Evolutionary conservation across 2,797 vertebrate genomes (phyloP), one percentile per base, ranked within the genome.

Genomic region (Melanotaenia pygmaea): DNA sequence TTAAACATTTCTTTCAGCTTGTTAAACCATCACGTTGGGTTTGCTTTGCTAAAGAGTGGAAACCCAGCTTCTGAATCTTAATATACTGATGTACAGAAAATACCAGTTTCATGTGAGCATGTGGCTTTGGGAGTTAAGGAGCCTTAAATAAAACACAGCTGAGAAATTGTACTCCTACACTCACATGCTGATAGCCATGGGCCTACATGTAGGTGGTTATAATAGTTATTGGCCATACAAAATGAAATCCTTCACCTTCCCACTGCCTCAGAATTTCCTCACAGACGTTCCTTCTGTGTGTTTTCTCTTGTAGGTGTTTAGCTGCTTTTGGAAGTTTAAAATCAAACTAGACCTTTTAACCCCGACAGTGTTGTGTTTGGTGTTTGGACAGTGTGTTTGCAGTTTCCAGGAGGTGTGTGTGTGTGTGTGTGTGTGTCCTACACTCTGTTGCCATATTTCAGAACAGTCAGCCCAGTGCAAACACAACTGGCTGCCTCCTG

Each of bases 401-500:
- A 69, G 73, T 73, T 72, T 82, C 54, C 70, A 63, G 43, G 72
- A 75, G 54, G 34, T 13, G 16, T 22, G 12, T 59, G 20, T 47
- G 13, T 60, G 40, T 64, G 53, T 71, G 76, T 45, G 28, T 28
- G 43, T 20, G 76, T 77, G 60, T 76, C 68, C 70, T 73, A 70
- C 77, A 57, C 59, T 76, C 61, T 43, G 43, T 47, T 69, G 78
- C 86, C 86, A 85, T 89, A 89, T 88, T 87, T 81, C 67, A 18
- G 70, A 76, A 80, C 67, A 70, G 67, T 82, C 53, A 70, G 61
- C 59, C 62, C 75, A 81, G 76, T 73, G 81, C 82, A 84, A 88
- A 91, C 83, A 90, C 87, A 89, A 87, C 86, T 84, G 76, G 67
- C 82, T 85, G 84, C 88, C 79, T 85, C 87, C 80, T 6, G 72